phyloP scores from a whole-genome alignment of 2,113 vertebrate species.

The Crotalus viridis region DNA sequence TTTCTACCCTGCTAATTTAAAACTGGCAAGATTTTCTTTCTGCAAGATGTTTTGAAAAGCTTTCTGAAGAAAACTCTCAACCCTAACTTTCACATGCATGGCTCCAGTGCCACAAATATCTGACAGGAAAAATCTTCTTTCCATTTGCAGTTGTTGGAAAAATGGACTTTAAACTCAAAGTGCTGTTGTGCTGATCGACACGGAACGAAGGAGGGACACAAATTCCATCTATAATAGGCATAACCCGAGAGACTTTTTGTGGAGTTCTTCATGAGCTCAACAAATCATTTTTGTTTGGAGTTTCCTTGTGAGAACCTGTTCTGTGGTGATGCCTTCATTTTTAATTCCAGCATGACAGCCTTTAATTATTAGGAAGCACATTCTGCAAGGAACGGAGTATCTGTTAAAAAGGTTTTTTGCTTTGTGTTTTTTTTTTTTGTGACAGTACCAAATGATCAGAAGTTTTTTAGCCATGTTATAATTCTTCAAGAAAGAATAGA shows the following conservation, averaged over 20 bases:
- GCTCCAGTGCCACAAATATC: not conserved
- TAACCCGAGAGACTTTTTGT: not conserved
- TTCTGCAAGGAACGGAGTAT: not conserved
- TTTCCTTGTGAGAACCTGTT: not conserved
- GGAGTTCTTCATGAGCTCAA: not conserved
- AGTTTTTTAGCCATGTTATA: not conserved
- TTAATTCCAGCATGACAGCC: not conserved
- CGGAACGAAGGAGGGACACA: not conserved
- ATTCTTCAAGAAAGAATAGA: not conserved
- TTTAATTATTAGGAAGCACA: not conserved
- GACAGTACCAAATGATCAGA: not conserved
- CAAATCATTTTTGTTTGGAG: no score
- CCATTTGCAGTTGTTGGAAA: not conserved
- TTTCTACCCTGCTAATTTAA: conserved; percentile 20
- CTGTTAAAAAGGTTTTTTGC: not conserved
- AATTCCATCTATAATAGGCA: not conserved
- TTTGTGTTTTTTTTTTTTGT: not conserved
- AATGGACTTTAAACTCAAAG: conserved; percentile 19
- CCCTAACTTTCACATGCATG: not conserved
- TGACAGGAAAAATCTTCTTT: not conserved
- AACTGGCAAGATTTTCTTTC: not conserved
- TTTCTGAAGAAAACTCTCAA: not conserved
- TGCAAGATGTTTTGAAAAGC: not conserved
- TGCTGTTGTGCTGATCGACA: not conserved
- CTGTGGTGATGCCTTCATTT: not conserved